These are phyloP conservation scores for Coelopa pilipes DNA, from an alignment of 2,888 invertebrate species.

Conservation along the genomic window DNA sequence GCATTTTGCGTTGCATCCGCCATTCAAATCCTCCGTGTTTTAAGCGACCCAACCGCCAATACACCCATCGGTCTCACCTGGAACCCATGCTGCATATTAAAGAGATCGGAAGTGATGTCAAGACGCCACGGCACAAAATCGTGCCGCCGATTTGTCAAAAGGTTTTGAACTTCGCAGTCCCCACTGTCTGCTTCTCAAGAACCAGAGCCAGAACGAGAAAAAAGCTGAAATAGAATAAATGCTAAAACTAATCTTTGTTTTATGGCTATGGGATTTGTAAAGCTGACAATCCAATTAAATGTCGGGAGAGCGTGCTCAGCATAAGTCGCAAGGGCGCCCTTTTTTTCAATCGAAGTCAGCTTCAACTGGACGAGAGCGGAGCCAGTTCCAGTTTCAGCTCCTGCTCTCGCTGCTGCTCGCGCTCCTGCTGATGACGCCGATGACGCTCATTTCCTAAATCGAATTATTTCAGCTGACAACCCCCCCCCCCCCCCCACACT, in stretches of 20 bases:
- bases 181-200: no score
- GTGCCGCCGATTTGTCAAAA: not conserved
- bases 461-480: not conserved
- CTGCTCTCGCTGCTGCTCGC: no score
- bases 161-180: not conserved
- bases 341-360: slow-evolving; percentile 3
- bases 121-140: not conserved
- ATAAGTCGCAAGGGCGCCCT: slow-evolving; percentile 40
- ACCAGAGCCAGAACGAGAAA: no score
- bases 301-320: slow-evolving; percentile 52
- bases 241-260: slow-evolving; percentile 53
- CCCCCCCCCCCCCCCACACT: not conserved
- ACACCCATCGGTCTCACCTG: not conserved
- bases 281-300: slow-evolving; percentile 57
- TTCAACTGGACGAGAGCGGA: not conserved
- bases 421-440: no score
- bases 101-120: not conserved
- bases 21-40: no score
- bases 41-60: no score
- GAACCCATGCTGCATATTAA: not conserved
- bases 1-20: no score
- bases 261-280: slow-evolving; percentile 57
- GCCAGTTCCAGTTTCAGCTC: not conserved
- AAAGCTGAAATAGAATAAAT: not conserved
- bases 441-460: slow-evolving; percentile 9